These are phyloP conservation scores for Drosophila asahinai DNA, from an alignment of 1,140 invertebrate species.

Conservation along the genomic window DNA sequence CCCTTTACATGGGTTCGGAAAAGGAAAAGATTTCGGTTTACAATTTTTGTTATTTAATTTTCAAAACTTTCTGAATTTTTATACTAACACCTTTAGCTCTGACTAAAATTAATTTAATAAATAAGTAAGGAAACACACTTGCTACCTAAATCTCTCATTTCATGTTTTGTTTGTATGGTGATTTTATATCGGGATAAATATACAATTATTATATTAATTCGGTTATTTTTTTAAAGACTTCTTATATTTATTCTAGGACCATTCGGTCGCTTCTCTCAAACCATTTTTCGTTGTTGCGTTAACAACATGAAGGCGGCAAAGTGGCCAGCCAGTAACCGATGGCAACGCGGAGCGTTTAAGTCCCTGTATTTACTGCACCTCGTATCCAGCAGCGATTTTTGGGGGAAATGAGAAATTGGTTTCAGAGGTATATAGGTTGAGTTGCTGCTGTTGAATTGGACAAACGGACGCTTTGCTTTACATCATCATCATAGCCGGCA, in stretches of 20 bases:
- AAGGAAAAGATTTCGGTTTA: no score
- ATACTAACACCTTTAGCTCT: no score
- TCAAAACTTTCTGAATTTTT: no score
- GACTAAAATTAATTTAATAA: no score
- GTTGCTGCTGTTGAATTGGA: slow-evolving; percentile 47
- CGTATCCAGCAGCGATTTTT: slow-evolving; percentile 43
- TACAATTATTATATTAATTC: no score
- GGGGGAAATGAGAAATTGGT: slow-evolving; percentile 43
- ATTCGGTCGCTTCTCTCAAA: neutral
- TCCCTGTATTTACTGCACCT: slow-evolving; percentile 78
- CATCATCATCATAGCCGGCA: slow-evolving; percentile 61
- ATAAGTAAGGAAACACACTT: no score
- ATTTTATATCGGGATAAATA: no score
- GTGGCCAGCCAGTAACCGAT: slow-evolving; percentile 42
- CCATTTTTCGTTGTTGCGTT: slow-evolving; percentile 37
- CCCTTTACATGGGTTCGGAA: no score
- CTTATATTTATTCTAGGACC: neutral
- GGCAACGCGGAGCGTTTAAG: slow-evolving; percentile 63
- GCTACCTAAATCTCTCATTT: no score
- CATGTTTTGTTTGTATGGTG: no score
- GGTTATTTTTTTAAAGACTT: no score
- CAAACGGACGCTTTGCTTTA: slow-evolving; percentile 43
- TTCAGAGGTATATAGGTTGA: slow-evolving; percentile 10
- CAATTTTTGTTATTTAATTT: no score
- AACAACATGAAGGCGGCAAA: slow-evolving; percentile 50